A percentile compares a stretch with the other conserved stretches of the same genome.
These are phyloP conservation scores for Centropyge bicolor DNA, from an alignment of 2,797 vertebrate genomes.

Conservation along the genomic window DNA sequence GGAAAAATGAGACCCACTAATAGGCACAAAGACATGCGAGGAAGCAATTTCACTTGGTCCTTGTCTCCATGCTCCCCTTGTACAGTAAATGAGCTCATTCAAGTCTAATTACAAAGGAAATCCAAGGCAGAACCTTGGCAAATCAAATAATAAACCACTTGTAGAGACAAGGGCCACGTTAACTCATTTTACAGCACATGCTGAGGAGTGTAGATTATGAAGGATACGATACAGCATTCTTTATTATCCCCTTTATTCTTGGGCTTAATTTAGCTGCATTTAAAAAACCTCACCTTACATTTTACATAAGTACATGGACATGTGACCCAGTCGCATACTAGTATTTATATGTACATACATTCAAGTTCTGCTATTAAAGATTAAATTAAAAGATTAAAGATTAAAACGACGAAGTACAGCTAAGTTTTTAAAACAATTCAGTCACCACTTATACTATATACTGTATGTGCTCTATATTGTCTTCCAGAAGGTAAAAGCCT, in stretches of 20 bases:
- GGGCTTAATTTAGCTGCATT: too few species aligned
- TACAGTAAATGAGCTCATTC: constrained; percentile 72
- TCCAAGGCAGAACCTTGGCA: constrained; percentile 63
- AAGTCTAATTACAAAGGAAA: constrained; percentile 71
- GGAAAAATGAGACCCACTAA: constrained; percentile 46
- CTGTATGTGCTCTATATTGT: too few species aligned
- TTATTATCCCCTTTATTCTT: not conserved
- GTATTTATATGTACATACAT: too few species aligned
- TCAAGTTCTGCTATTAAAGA: too few species aligned
- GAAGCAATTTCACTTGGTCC: constrained; percentile 61
- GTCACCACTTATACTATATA: too few species aligned
- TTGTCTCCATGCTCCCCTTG: constrained; percentile 55
- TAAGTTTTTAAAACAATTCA: too few species aligned
- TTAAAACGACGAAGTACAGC: too few species aligned
- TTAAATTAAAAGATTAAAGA: too few species aligned
- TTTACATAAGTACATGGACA: too few species aligned
- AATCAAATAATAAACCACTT: constrained; percentile 72
- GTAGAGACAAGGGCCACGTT: constrained; percentile 49
- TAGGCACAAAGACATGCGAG: constrained; percentile 49
- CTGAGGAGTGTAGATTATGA: constrained; percentile 24
- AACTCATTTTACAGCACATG: constrained; percentile 43
- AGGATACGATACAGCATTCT: too few species aligned
- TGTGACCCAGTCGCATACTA: too few species aligned
- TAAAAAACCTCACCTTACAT: too few species aligned
- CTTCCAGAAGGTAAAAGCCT: not conserved